These are phyloP conservation scores for Nannoperca obscura DNA, from an alignment of 2,797 vertebrate species.

Conservation along the genomic window DNA sequence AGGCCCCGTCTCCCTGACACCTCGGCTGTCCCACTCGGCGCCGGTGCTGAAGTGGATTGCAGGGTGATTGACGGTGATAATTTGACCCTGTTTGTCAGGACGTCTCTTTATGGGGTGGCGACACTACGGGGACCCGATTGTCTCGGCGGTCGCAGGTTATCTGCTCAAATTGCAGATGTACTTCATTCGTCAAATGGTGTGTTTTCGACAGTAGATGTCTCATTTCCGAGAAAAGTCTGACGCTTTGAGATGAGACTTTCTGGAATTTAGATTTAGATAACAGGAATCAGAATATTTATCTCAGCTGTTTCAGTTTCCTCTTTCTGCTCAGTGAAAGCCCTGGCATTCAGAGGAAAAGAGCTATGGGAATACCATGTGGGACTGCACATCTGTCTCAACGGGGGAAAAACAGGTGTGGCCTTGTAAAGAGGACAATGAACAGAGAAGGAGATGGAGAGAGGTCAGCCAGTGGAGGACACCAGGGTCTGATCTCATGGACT, in stretches of 20 bases:
- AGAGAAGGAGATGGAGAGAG: constrained; percentile 36
- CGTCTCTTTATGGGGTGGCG: constrained; percentile 36
- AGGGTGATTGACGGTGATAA: constrained; percentile 67
- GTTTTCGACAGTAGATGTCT: neutral
- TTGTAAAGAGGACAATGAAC: constrained; percentile 62
- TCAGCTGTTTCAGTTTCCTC: constrained; percentile 36
- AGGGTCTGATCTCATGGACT: constrained; percentile 45
- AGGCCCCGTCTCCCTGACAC: constrained; percentile 56
- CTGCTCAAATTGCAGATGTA: constrained; percentile 11
- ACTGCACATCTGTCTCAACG: constrained; percentile 60
- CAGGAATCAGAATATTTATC: neutral
- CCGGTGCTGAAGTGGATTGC: constrained; percentile 30
- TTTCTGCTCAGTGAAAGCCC: constrained; percentile 17
- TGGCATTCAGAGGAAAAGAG: constrained; percentile 17
- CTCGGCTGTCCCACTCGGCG: constrained; percentile 33
- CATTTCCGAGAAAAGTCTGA: neutral
- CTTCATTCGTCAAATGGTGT: constrained; percentile 24
- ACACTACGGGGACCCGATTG: constrained; percentile 18
- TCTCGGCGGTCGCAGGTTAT: constrained; percentile 37
- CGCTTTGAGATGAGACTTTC: neutral
- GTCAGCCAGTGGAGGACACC: constrained; percentile 12
- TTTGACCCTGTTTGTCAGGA: constrained; percentile 63
- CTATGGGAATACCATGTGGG: constrained; percentile 46
- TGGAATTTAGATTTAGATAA: neutral
- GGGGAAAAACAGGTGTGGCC: constrained; percentile 33